These are phyloP conservation scores for Papilio glaucus DNA, from an alignment of 1,140 invertebrate genomes.

Conservation along the genomic window DNA sequence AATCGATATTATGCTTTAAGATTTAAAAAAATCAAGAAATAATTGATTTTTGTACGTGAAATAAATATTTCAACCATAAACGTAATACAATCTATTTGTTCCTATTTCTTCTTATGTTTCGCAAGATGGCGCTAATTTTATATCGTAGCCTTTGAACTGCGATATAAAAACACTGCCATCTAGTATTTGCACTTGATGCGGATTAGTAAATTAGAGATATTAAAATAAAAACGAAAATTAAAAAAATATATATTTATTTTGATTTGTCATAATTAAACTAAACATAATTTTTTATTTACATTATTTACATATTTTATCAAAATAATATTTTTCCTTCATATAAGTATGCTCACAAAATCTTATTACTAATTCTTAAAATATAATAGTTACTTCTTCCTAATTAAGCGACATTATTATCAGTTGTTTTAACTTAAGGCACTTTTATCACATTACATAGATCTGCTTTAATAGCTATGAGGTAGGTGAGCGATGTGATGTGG, in stretches of 20 bases:
- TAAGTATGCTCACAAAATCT: constrained; percentile 1
- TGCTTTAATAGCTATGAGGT: constrained; percentile 55
- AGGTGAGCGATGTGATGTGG: constrained; percentile 38
- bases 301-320: constrained; percentile 28
- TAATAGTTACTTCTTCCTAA: constrained; percentile 30
- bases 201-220: constrained; percentile 19
- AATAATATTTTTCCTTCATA: constrained; percentile 9
- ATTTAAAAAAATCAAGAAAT: no score
- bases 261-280: constrained; percentile 10
- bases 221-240: constrained; percentile 30
- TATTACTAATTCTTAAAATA: constrained; percentile 12
- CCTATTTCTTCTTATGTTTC: background rate
- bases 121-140: background rate
- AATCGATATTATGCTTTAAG: no score
- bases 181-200: background rate
- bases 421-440: constrained; percentile 53
- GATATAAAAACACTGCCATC: no score
- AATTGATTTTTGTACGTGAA: no score
- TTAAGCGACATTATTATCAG: constrained; percentile 24
- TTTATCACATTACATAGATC: constrained; percentile 59
- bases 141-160: no score
- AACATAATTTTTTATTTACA: constrained; percentile 35
- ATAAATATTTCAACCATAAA: no score
- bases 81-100: no score
- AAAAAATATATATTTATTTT: constrained; percentile 33